Evolutionary conservation across 2,797 vertebrate genomes (phyloP), one percentile per base, ranked within the genome.

Genomic region (Melanotaenia pygmaea): DNA sequence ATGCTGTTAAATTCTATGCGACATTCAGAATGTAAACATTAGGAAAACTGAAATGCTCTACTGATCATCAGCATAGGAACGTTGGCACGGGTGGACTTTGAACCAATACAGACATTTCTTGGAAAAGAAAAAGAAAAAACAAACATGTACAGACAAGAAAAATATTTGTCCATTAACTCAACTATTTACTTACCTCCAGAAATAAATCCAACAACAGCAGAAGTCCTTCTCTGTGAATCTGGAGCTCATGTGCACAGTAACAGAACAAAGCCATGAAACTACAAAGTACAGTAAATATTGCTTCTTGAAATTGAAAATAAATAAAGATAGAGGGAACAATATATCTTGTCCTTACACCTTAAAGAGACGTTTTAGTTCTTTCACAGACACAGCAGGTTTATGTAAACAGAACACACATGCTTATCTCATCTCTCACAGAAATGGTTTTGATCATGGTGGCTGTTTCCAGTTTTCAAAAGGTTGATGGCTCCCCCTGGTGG

Each of bases 11-110:
- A 83, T 70, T 80, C 81, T 80, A 88, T 91, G 92, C 86, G 81
- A 82, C 92, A 67, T 54, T 77, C 89, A 82, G 76, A 83, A 70
- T 75, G 85, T 89, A 91, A 92, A 90, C 83, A 90, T 76, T 28
- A 86, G 79, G 86, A 87, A 43, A 43, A 68, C 69, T 81, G 66
- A 81, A 86, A 91, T 71, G 65, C 58, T 87, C 72, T 79, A 80
- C 68, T 83, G 81, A 79, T 87, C 77, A 73, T 87, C 67, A 84
- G 86, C 88, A 93, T 86, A 84, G 91, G 82, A 87, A 82, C 85
- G 90, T 94, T 96, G 96, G 95, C 96, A 96, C 94, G 92, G 91
- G 89, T 81, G 58, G 74, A 71, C 80, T 81, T 86, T 76, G 47
- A 85, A 82, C 67, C 58, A 81, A 78, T 63, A 76, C 43, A 81